Evolutionary conservation across 2,888 invertebrate genomes (phyloP), one percentile per base, ranked within the genome.

Genomic region (Trachelus troglodyta): DNA sequence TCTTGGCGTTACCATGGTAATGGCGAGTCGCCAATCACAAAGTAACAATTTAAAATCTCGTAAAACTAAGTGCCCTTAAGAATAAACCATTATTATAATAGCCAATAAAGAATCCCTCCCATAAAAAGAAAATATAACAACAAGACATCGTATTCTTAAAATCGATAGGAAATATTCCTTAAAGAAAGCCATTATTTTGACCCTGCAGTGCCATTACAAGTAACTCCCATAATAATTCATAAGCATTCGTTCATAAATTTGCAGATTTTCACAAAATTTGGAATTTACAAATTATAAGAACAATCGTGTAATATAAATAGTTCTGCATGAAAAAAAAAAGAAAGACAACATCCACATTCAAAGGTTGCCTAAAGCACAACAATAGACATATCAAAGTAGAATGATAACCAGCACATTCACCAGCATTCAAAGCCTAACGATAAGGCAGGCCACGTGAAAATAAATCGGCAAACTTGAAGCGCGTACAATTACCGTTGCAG

Each of bases 401-500:
- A 23, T 23, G 56, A 23, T 23, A 15, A 56, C 23, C 56, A 56
- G 23, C 56, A 56, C 56, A 56, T 56, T 56, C 56, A 56, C 23
- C 23, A 15, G 23, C 56, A 56, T 56, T 9, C 23, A 56, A 15
- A 56, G 56, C 56, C 56, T 56, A 23, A 56, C 56, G 56, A 23
- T 40, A 40, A 6, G 6, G 40, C 2, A 56, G 23, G 56, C 56
- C 56, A 56, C 69, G 79, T 74, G 85, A 87, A 89, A 84, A 85
- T 84, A 85, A 87, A 89, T 87, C 87, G 84, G 87, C 86, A 87
- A 87, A 88, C 85, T 85, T 86, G 87, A 83, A 87, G 84, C 84
- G 84, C 82, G 86, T 83, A 85, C 88, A 90, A 90, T 89, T 90
- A 89, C 90, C 88, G 86, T 85, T 85, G 87, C 87, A 82, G 85